Base-by-base conservation (phyloP, 1,140 invertebrate species). In the Tetranychus cinnabarinus region DNA sequence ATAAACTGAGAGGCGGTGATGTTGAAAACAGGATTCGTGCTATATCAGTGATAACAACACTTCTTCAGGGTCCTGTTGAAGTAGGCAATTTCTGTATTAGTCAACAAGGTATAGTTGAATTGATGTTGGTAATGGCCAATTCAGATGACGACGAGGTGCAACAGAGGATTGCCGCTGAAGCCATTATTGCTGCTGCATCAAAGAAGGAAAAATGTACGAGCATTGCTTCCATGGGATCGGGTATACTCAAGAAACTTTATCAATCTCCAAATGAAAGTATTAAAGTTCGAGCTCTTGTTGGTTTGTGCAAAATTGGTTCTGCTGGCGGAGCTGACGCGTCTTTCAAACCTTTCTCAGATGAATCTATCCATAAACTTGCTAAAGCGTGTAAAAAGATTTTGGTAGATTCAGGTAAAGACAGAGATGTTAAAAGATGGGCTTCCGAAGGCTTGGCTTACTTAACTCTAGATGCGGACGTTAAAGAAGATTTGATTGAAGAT, bases 391-490 rank as follows among this genome's bases (percentile, higher is more conserved):
- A 86, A 64, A 75, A 76, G 73, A 76, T 70, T 67, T 66, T 69
- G 3, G 34, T 68, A 34, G 34, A 52, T 13, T 12, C 15, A 46
- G 46, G n/a, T 6, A 42, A 31, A 8, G 64, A 61, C 57, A 35
- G 39, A 39, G 88, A 93, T 68, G 82, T 95, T 71, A 77, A 87
- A 57, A 84, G 88, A 68, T 97, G 92, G 91, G 91, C 93, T 0
- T 86, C 89, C 35, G 96, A 99, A 76, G 95, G 93, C 13, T 75
- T 99, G 0, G 93, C 93, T 0, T 99, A 97, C 71, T 75, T 99
- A 2, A 95, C 92, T 4, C 77, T 99, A 46, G 93, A 99, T 77
- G 96, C 90, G 12, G 93, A 98, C 73, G 88, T 98, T 1, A 99
- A 99, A 70, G 93, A 99, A 71, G 91, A 90, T 70, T 72, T 99